Evolutionary conservation across 2,113 vertebrate genomes (phyloP).

Genomic region (Empidonax alnorum): DNA sequence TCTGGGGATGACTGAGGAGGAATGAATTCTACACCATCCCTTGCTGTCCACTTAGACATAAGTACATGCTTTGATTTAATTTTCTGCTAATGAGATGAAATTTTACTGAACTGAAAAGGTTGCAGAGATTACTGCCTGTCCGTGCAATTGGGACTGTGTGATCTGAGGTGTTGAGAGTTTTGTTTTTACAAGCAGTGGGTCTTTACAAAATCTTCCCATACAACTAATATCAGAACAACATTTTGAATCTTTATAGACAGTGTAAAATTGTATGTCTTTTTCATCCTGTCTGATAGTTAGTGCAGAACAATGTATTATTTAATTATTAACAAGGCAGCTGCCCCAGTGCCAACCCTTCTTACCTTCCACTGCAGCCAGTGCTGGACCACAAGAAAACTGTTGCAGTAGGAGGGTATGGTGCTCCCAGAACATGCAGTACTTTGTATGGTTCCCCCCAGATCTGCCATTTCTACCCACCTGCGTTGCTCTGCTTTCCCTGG

Average conservation of each 20-base stretch:
- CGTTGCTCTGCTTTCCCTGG: not conserved
- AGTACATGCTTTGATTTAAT: not conserved
- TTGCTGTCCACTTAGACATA: not conserved
- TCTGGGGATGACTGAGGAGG: not conserved
- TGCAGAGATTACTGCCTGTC: not conserved
- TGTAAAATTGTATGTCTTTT: not conserved
- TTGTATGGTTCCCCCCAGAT: not conserved
- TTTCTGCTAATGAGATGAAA: not conserved
- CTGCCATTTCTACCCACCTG: not conserved
- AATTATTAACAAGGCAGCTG: not conserved
- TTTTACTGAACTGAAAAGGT: not conserved
- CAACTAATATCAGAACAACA: not conserved
- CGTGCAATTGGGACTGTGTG: not conserved
- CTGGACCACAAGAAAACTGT: not conserved
- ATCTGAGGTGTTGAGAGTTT: not conserved
- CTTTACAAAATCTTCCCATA: not conserved
- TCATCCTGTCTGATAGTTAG: not conserved
- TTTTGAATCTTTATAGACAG: not conserved
- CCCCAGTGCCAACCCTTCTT: not conserved
- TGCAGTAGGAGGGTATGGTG: fast-evolving
- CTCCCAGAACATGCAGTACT: not conserved
- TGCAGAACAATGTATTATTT: not conserved
- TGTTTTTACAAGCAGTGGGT: not conserved
- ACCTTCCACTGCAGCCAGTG: not conserved
- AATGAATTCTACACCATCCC: not conserved